Conservation (phyloP, 2,888 invertebrate species). For the Cephus sareptanus region DNA sequence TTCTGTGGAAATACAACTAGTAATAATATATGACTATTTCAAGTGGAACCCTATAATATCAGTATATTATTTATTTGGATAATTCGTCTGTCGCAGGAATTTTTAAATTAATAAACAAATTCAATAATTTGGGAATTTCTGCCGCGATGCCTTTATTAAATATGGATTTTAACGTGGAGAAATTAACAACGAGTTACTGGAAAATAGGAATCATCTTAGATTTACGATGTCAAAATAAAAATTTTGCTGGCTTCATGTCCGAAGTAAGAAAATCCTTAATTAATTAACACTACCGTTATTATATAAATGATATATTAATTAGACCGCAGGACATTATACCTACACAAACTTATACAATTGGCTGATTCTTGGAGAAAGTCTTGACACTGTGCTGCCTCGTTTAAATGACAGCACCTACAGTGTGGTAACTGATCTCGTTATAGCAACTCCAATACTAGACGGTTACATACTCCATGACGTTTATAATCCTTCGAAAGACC, state of each 20-base stretch:
- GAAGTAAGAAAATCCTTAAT: slow-evolving; percentile 24
- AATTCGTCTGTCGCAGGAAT: slow-evolving; percentile 31
- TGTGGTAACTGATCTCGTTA: slow-evolving; percentile 44
- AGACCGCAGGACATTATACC: slow-evolving; percentile 40
- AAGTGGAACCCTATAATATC: neutral
- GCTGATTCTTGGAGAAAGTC: slow-evolving; percentile 43
- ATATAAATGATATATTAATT: neutral
- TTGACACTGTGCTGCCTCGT: slow-evolving; percentile 28
- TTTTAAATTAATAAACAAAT: slow-evolving; percentile 35
- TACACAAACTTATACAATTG: slow-evolving; percentile 48
- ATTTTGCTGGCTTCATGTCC: slow-evolving; percentile 11
- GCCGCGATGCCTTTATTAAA: slow-evolving; percentile 34
- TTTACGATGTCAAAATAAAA: slow-evolving; percentile 37
- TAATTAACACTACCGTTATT: neutral
- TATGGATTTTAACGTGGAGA: slow-evolving; percentile 32
- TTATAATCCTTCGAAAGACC: slow-evolving; percentile 48
- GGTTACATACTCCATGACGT: slow-evolving; percentile 45
- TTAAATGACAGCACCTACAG: slow-evolving; percentile 46
- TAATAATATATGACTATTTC: slow-evolving; percentile 14
- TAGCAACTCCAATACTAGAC: slow-evolving; percentile 30
- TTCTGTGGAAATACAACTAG: slow-evolving; percentile 38
- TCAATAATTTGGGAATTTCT: slow-evolving; percentile 40
- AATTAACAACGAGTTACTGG: slow-evolving; percentile 29
- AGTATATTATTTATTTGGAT: no score
- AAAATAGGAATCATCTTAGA: slow-evolving; percentile 46